Evolutionary conservation across 2,888 invertebrate species (phyloP), one percentile per base, ranked within the genome.

Genomic region (Hetaerina titia): DNA sequence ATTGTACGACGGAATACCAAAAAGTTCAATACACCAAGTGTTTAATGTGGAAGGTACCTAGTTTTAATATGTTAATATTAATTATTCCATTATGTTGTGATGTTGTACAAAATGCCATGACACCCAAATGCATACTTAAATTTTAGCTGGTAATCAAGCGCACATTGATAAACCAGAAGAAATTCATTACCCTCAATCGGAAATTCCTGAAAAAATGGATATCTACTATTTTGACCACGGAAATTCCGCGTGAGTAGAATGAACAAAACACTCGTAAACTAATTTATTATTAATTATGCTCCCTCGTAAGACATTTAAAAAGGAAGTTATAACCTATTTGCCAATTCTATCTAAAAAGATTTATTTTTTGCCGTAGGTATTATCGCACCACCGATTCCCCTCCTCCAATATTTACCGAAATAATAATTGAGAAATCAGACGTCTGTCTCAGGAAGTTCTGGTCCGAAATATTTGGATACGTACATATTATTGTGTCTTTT

Each of bases 211-310:
- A 95, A 97, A 97, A 96, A 97, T 98, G 15, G 98, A 98, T 95
- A 97, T 98, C 90, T 98, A 98, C 96, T 98, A 98, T 95, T 98
- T 98, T 95, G 98, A 98, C 96, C 98, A 98, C 96, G 98, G 98
- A 90, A 97, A 97, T 96, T 97, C 97, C 1, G 97, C 97, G 97
- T 97, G 96, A 96, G 96, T 96, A 45, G 45, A 22, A 58, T 8
- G 19, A 94, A 69, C 22, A 15, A 8, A 45, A 13, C 7, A 1
- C 45, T 56, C 25, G 58, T 88, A 5, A 45, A 74, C n/a, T n/a
- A n/a, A n/a, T n/a, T n/a, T n/a, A n/a, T 11, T 5, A 60, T 22
- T 92, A 81, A 31, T 6, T 13, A n/a, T n/a, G 11, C 31, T 31
- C 31, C 45, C 4, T 45, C 4, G 45, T 45, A 45, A 45, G 45